Percentiles rank a stretch among this genome's conserved stretches.
Evolutionary conservation across 1,140 invertebrate genomes (phyloP).

Genomic region (Atta cephalotes): DNA sequence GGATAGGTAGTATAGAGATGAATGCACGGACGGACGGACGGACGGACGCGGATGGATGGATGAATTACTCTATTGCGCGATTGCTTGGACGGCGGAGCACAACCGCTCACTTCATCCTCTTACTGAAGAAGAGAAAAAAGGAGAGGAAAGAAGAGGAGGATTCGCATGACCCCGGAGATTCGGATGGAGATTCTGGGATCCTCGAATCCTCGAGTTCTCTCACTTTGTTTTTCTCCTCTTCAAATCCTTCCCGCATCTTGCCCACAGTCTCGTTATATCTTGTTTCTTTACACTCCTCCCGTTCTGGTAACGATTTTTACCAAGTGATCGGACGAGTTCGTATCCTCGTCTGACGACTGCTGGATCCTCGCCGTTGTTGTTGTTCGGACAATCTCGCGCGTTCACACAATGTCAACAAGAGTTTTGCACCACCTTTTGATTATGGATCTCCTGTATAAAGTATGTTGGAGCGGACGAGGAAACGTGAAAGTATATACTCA

Average conservation of each 20-base stretch:
- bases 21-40: conserved; percentile 7
- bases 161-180: neutral
- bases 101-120: conserved; percentile 61
- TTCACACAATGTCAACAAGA: conserved; percentile 26
- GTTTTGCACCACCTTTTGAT: conserved; percentile 59
- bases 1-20: conserved; percentile 48
- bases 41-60: conserved; percentile 46
- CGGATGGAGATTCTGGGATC: neutral
- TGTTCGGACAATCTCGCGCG: conserved; percentile 47
- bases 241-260: neutral
- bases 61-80: conserved; percentile 50
- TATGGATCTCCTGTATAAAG: conserved; percentile 60
- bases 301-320: conserved; percentile 42
- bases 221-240: neutral
- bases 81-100: conserved; percentile 55
- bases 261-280: neutral
- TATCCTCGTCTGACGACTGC: conserved; percentile 5
- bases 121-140: neutral
- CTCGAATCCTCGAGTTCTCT: neutral
- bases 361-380: conserved; percentile 41
- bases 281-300: conserved; percentile 26
- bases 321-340: conserved; percentile 45
- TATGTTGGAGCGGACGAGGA: conserved; percentile 52
- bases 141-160: conserved; percentile 6
- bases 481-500: conserved; percentile 54